These are phyloP conservation scores for Ridgeia piscesae DNA, from an alignment of 1,140 invertebrate species.

Conservation along the genomic window DNA sequence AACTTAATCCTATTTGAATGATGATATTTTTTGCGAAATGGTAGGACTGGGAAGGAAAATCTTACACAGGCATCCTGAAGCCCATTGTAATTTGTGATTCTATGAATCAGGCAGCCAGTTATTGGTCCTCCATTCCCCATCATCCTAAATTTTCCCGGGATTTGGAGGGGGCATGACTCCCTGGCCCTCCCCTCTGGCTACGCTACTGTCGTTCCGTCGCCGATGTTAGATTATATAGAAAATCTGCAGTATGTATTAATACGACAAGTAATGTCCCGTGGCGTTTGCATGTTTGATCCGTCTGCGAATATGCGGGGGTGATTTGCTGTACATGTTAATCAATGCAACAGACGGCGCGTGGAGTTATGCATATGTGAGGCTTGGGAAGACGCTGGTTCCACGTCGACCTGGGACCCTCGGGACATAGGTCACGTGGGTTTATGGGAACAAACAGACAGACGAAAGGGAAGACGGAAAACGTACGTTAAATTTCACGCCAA, in stretches of 20 bases:
- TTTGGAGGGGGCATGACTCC: too few relatives aligned
- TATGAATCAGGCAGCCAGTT: too few relatives aligned
- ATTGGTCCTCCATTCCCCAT: too few relatives aligned
- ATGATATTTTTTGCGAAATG: too few relatives aligned
- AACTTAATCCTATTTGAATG: too few relatives aligned
- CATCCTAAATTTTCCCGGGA: too few relatives aligned
- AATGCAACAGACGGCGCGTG: background rate
- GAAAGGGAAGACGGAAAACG: background rate
- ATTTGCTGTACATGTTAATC: background rate
- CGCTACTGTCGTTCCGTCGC: too few relatives aligned
- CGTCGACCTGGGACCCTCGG: background rate
- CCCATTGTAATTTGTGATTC: too few relatives aligned
- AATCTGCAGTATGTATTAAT: background rate
- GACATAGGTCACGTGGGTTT: background rate
- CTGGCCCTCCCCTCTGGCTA: too few relatives aligned
- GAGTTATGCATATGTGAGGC: background rate
- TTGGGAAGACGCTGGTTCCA: background rate
- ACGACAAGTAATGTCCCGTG: background rate
- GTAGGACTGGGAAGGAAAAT: too few relatives aligned
- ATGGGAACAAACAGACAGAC: background rate
- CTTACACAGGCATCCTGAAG: too few relatives aligned
- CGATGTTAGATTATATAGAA: too few relatives aligned
- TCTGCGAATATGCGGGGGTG: background rate
- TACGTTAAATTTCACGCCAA: background rate
- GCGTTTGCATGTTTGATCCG: background rate